A percentile compares a stretch with the other conserved stretches of the same genome.
Evolutionary conservation across 2,888 invertebrate species (phyloP).

Genomic region (Stenodera caucasica): DNA sequence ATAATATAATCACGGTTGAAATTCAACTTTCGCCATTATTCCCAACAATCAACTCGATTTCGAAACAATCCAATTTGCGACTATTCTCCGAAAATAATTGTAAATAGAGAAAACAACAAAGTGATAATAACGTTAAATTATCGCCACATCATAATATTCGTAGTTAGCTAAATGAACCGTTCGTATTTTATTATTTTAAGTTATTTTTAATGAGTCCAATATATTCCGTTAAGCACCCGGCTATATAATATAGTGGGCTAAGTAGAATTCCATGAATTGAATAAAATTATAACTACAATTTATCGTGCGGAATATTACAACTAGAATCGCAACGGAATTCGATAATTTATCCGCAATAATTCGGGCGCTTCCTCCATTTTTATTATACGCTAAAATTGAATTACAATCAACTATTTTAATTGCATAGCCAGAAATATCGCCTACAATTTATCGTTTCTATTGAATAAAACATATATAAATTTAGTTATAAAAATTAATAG

Average conservation of each 20-base stretch:
- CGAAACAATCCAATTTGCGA: too few species aligned
- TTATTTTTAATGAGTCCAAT: slow-evolving; percentile 45
- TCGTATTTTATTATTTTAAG: slow-evolving; percentile 41
- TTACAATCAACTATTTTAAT: slow-evolving; percentile 14
- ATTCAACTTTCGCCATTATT: neutral
- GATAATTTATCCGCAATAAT: slow-evolving; percentile 3
- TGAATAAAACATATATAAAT: too few species aligned
- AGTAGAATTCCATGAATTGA: slow-evolving; percentile 44
- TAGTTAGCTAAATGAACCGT: slow-evolving; percentile 39
- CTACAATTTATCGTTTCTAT: neutral
- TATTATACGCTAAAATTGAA: slow-evolving; percentile 11
- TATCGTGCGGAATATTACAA: slow-evolving; percentile 12
- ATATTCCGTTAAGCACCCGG: slow-evolving; percentile 34
- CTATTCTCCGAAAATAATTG: too few species aligned
- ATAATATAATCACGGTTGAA: neutral
- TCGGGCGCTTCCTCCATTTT: too few species aligned
- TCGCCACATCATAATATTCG: slow-evolving; percentile 29
- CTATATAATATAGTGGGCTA: slow-evolving; percentile 40
- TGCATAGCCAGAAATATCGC: neutral
- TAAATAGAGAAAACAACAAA: too few species aligned
- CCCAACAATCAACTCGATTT: too few species aligned
- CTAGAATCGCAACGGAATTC: neutral
- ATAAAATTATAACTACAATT: slow-evolving; percentile 36
- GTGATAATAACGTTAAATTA: slow-evolving; percentile 22
- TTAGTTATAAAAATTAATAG: slow-evolving; percentile 22